Conservation (phyloP, 2,113 vertebrate species). For the Carettochelys insculpta region DNA sequence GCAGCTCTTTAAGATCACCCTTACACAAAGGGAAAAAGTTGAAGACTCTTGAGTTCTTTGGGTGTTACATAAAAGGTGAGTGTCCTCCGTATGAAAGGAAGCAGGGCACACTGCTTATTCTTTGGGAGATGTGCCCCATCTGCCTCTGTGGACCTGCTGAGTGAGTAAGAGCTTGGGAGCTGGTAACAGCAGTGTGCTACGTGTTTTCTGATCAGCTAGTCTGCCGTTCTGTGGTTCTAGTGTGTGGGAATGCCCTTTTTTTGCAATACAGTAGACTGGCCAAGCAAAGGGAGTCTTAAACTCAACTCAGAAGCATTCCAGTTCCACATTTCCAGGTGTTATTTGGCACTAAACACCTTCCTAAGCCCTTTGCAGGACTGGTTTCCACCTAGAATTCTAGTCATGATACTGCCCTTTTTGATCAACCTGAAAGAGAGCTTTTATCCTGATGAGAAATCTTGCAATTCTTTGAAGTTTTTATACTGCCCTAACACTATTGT, state of each 20-base stretch:
- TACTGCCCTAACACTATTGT: background rate
- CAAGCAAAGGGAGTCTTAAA: no score
- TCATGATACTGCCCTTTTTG: background rate
- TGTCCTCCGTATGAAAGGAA: background rate
- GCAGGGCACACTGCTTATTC: background rate
- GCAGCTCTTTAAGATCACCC: background rate
- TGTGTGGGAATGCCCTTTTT: no score
- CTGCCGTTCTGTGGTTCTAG: no score
- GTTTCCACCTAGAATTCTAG: background rate
- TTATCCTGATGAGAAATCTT: background rate
- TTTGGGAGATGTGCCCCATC: background rate
- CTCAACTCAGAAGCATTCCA: no score
- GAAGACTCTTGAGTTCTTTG: background rate
- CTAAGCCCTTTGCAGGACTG: background rate
- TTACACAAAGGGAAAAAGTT: background rate
- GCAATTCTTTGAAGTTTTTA: background rate
- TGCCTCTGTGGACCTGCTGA: background rate
- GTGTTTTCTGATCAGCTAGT: no score
- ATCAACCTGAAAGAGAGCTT: background rate
- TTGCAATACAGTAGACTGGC: no score
- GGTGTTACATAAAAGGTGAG: fast-evolving
- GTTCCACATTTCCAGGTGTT: no score
- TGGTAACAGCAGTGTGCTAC: no score
- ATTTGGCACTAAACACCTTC: no score
- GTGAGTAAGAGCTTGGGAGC: no score